Conservation (phyloP, 2,113 vertebrate genomes). For the Cyprinus carpio region DNA sequence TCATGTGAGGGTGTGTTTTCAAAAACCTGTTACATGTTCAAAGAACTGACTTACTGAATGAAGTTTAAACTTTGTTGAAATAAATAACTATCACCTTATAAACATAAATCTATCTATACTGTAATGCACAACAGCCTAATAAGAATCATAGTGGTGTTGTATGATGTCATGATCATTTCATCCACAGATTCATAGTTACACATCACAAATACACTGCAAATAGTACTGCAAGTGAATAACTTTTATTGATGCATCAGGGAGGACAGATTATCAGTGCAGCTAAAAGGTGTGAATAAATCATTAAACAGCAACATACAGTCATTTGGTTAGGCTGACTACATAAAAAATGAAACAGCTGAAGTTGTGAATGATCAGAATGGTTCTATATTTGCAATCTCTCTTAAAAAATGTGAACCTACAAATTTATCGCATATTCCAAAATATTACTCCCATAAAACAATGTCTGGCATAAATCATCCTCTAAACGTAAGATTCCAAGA, state of each 20-base stretch:
- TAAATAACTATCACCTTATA: no score
- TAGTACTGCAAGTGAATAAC: background rate
- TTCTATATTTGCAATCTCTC: background rate
- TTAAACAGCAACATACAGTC: background rate
- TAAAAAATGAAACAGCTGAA: background rate
- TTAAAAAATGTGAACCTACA: background rate
- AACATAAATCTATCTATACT: no score
- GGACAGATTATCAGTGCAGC: background rate
- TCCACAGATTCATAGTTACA: background rate
- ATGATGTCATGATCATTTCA: background rate
- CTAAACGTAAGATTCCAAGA: background rate
- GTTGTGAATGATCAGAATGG: background rate
- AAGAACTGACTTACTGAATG: background rate
- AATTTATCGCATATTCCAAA: background rate
- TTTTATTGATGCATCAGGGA: constrained; percentile 18
- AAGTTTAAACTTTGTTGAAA: background rate
- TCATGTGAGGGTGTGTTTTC: no score
- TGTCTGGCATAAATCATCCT: background rate
- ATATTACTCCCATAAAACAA: background rate
- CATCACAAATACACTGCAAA: background rate
- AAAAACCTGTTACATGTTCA: background rate
- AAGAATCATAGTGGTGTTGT: background rate
- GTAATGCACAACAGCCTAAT: no score
- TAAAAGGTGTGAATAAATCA: constrained; percentile 1
- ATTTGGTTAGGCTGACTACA: background rate